These are phyloP conservation scores for Lophura nycthemera DNA, from an alignment of 2,113 vertebrate genomes.

Conservation along the genomic window DNA sequence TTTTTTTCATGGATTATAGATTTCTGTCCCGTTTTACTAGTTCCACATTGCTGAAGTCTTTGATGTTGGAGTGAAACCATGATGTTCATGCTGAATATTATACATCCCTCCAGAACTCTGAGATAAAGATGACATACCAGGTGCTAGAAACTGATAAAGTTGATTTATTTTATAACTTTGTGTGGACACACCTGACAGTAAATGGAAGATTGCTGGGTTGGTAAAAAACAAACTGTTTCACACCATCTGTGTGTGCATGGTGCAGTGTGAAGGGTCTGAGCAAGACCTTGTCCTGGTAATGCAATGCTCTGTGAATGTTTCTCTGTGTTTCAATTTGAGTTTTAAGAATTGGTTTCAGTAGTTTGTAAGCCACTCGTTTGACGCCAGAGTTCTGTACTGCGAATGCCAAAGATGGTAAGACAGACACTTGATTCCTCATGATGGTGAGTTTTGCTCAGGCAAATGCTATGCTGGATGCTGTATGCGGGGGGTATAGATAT, in stretches of 20 bases:
- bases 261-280: background rate
- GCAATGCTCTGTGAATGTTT: background rate
- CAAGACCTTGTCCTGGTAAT: too few species aligned
- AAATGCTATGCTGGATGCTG: background rate
- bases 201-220: too few species aligned
- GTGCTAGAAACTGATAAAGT: background rate
- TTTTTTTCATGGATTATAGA: background rate
- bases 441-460: background rate
- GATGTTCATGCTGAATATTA: background rate
- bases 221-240: background rate
- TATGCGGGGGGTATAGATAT: background rate
- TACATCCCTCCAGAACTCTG: background rate
- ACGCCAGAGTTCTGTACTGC: background rate
- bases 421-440: background rate
- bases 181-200: too few species aligned
- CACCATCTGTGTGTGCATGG: rapidly evolving
- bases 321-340: background rate
- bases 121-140: background rate
- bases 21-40: background rate
- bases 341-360: background rate
- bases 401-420: background rate
- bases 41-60: background rate
- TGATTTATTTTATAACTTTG: background rate
- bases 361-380: background rate
- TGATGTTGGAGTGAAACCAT: background rate